Evolutionary conservation across 2,113 vertebrate species (phyloP).

Genomic region (Chaetodon trifascialis): DNA sequence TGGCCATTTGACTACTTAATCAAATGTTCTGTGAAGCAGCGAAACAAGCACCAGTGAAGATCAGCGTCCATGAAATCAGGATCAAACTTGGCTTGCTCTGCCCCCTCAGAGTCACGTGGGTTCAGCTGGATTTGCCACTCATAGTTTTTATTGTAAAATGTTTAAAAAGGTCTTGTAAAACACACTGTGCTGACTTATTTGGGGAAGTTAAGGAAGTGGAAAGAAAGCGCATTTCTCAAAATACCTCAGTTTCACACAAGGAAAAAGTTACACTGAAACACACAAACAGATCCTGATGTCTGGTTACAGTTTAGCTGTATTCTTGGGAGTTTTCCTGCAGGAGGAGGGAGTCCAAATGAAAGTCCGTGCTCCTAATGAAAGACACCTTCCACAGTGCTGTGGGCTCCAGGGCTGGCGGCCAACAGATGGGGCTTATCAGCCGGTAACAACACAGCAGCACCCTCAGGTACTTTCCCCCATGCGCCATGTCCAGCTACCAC

Average conservation of each 20-base stretch:
- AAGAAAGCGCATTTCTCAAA: constrained; percentile 6
- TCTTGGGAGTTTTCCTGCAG: constrained; percentile 14
- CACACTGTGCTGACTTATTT: constrained; percentile 1
- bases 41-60: not conserved
- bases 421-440: constrained; percentile 54
- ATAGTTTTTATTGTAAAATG: not conserved
- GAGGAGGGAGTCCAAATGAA: constrained; percentile 35
- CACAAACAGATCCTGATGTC: constrained; percentile 45
- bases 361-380: constrained; percentile 51
- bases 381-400: constrained; percentile 37
- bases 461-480: constrained; percentile 57
- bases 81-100: not conserved
- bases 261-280: constrained; percentile 19
- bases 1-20: constrained; percentile 1
- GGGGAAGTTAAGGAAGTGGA: constrained; percentile 14
- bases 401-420: constrained; percentile 39
- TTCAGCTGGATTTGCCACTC: not conserved
- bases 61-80: not conserved
- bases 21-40: constrained; percentile 8
- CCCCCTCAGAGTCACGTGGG: not conserved
- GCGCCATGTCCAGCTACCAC: constrained; percentile 21
- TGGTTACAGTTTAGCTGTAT: constrained; percentile 40
- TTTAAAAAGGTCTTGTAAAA: constrained; percentile 39
- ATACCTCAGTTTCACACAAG: constrained; percentile 31
- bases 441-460: constrained; percentile 26